Base-by-base conservation (phyloP, 2,888 invertebrate genomes). In the Calameuta filiformis region DNA sequence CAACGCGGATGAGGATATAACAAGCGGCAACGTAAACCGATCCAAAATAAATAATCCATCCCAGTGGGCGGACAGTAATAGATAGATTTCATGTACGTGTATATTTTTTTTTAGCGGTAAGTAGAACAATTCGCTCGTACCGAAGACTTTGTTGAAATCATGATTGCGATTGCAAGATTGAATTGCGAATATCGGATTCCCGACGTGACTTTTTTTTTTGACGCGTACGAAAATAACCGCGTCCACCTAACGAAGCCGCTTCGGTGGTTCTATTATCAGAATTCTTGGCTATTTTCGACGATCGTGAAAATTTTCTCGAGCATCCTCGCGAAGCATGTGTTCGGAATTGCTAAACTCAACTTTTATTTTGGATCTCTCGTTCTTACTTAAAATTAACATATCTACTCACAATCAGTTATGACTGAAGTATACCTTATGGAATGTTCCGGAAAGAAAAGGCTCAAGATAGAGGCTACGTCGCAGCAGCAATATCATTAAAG, bases 251-350 rank as follows among this genome's bases (percentile, higher is more conserved):
- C 77, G 73, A 2, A 73, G 34, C 73, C 74, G 79, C 40, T 73
- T 78, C 77, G 35, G 75, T 75, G 68, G 77, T 78, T 77, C 78
- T 79, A 79, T 78, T 77, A 79, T 78, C 75, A 69, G 73, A 34
- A 35, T 35, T 71, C 35, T 31, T 35, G 68, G 77, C 75, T 79
- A 79, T 79, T 79, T 79, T 75, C 12, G 40, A 73, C 56, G 71
- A 35, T 74, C 40, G 56, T 40, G 69, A 69, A 79, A 79, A 74
- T 30, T 68, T 71, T 33, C 77, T 23, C 15, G 56, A 69, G 77
- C 74, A 69, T 23, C 31, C 31, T 33, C 75, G 56, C 34, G 15
- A 37, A 74, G 77, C 34, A 68, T 74, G 75, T 56, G 71, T 74
- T 75, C 12, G 40, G 40, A 77, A 75, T 9, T 56, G 56, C 23